Percentiles rank a stretch among this genome's conserved stretches.
phyloP scores from a whole-genome alignment of 2,888 invertebrate genomes.

The Belgica antarctica region DNA sequence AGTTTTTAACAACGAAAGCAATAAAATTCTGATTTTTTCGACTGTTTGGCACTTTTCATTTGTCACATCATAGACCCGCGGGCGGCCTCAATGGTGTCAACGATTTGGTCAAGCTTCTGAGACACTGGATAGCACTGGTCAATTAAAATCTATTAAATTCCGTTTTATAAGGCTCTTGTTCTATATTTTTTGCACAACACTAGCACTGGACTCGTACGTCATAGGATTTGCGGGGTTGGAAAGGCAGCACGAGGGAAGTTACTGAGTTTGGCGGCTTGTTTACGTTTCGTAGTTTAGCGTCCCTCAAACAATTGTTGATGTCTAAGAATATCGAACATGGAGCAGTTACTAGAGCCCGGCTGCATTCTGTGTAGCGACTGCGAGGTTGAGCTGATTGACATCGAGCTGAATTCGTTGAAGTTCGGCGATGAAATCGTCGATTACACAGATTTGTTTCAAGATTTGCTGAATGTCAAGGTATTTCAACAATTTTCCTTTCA shows the following conservation, averaged over 20 bases:
- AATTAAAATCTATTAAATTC: neutral
- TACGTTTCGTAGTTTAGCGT: neutral
- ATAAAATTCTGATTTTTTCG: neutral
- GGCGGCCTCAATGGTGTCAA: neutral
- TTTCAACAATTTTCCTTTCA: neutral
- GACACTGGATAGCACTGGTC: neutral
- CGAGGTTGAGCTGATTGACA: neutral
- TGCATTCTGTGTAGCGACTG: neutral
- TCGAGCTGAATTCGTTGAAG: neutral
- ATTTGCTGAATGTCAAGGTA: neutral
- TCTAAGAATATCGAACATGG: no score
- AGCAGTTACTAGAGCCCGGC: no score
- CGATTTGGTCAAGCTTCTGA: neutral
- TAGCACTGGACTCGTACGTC: no score
- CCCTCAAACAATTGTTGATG: no score
- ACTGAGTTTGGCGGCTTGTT: no score
- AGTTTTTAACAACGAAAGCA: neutral
- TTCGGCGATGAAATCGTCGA: neutral
- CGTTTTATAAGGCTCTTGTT: no score
- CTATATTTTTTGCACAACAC: no score
- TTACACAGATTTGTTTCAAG: neutral
- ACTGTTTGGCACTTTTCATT: neutral
- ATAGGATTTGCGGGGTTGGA: no score
- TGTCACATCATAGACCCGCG: neutral
- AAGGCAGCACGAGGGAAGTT: no score